phyloP scores from a whole-genome alignment of 2,888 invertebrate genomes.

The Latrodectus hesperus region DNA sequence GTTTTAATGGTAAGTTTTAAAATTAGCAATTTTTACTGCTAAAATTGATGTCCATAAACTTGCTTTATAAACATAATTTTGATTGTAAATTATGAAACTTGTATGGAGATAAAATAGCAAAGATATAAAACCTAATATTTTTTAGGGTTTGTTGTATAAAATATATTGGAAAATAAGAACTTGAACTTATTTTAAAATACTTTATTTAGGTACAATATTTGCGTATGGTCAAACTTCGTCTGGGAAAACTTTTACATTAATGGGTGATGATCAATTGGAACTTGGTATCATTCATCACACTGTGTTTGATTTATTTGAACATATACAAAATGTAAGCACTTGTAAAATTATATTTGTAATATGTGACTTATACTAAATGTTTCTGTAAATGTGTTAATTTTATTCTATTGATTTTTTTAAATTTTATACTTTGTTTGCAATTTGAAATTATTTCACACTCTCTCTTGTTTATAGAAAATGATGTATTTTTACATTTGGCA shows the following conservation, averaged over 20 bases:
- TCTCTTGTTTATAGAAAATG: too few species aligned
- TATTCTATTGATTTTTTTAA: too few species aligned
- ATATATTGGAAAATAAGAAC: neutral
- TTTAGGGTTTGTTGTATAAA: too few species aligned
- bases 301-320: constrained; percentile 77
- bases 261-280: constrained; percentile 83
- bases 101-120: neutral
- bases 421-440: too few species aligned
- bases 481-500: too few species aligned
- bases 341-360: neutral
- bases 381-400: neutral
- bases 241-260: constrained; percentile 89
- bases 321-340: constrained; percentile 74
- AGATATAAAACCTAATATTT: neutral
- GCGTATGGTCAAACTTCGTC: constrained; percentile 94
- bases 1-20: constrained; percentile 79
- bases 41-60: neutral
- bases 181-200: neutral
- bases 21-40: neutral
- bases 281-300: constrained; percentile 86
- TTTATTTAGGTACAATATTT: constrained; percentile 84
- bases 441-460: too few species aligned
- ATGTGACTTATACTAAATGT: neutral
- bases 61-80: neutral
- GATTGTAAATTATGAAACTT: neutral